These are phyloP conservation scores for Masticophis lateralis DNA, from an alignment of 2,797 vertebrate genomes.

Conservation along the genomic window DNA sequence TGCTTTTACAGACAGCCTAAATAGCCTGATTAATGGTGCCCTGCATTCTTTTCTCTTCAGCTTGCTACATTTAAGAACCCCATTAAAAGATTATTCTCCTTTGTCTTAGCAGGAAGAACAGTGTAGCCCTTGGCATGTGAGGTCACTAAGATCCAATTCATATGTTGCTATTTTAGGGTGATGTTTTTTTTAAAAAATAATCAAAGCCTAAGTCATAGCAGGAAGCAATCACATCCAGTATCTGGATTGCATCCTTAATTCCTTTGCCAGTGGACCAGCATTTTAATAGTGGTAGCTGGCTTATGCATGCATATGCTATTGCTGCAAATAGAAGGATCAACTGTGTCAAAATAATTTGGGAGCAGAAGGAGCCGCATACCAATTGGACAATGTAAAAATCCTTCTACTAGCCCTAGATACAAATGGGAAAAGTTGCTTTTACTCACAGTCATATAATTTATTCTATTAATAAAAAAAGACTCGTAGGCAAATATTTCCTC, in stretches of 20 bases:
- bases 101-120: background rate
- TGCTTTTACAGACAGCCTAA: constrained; percentile 3
- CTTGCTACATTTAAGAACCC: constrained; percentile 44
- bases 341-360: background rate
- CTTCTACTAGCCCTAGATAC: background rate
- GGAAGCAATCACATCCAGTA: background rate
- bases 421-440: background rate
- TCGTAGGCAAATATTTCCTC: background rate
- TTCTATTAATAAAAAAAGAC: background rate
- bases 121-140: background rate
- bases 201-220: background rate
- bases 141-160: background rate
- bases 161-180: background rate
- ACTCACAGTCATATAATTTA: background rate
- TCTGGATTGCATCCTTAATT: background rate
- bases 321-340: background rate
- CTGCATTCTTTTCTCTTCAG: constrained; percentile 38
- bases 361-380: background rate
- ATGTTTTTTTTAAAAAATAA: background rate
- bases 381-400: background rate
- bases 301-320: background rate
- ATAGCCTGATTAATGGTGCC: constrained; percentile 23
- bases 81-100: constrained; percentile 34
- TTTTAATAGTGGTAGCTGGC: background rate
- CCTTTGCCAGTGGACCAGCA: background rate